Conservation (phyloP, 2,113 vertebrate species). For the Zosterops hypoxanthus region DNA sequence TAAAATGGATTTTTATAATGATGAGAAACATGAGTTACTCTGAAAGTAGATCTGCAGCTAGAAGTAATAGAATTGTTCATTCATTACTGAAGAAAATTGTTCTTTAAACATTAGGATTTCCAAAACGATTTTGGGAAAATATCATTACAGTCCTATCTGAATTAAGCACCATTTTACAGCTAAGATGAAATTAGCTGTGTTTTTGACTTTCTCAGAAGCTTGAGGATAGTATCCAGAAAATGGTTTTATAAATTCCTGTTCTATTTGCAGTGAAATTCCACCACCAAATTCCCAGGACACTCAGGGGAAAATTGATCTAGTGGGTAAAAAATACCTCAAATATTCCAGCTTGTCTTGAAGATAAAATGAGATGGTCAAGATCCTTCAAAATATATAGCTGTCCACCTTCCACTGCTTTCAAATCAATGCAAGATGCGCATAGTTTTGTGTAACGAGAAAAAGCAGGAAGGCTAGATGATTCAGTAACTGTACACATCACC, state of each 20-base stretch:
- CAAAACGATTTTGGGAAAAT: not conserved
- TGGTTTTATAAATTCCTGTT: not conserved
- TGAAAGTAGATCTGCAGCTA: not conserved
- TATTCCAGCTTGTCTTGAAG: not conserved
- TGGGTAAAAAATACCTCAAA: not conserved
- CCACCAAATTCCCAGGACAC: not conserved
- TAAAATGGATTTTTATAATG: not conserved
- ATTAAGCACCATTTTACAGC: not conserved
- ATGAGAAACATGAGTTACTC: not conserved
- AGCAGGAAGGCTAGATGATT: not conserved
- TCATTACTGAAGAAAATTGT: not conserved
- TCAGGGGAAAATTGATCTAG: not conserved
- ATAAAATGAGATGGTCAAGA: not conserved
- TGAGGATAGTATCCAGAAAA: not conserved
- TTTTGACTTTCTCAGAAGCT: not conserved
- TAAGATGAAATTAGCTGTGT: not conserved
- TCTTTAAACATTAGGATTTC: not conserved
- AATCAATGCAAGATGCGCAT: not conserved
- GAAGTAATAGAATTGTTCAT: not conserved
- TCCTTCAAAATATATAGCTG: not conserved
- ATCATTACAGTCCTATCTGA: not conserved
- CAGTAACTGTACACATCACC: not conserved
- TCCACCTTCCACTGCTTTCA: not conserved
- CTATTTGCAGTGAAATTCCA: not conserved
- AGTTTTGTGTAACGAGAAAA: not conserved